phyloP scores from a whole-genome alignment of 2,113 vertebrate species.

The Cathartes aura region DNA sequence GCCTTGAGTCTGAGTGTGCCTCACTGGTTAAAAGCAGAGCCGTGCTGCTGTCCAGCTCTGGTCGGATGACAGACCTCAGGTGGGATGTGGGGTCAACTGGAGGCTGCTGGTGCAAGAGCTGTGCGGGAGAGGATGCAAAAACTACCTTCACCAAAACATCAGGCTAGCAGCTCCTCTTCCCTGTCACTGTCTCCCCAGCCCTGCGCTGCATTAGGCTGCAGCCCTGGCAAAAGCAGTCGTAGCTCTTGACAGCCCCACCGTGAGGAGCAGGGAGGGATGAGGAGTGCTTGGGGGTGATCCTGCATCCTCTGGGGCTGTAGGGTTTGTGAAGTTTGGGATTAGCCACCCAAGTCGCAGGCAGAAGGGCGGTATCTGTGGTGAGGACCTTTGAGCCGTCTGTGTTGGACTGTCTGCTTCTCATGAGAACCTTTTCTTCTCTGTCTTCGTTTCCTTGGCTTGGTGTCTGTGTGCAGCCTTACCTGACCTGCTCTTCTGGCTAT shows the following conservation, averaged over 20 bases:
- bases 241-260: fast-evolving
- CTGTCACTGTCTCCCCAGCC: background rate
- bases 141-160: background rate
- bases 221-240: background rate
- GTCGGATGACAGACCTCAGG: fast-evolving
- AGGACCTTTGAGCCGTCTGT: background rate
- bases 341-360: fast-evolving
- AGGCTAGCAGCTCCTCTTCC: background rate
- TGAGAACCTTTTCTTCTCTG: background rate
- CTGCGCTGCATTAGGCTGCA: background rate
- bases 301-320: background rate
- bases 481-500: background rate
- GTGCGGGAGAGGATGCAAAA: background rate
- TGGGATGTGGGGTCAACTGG: background rate
- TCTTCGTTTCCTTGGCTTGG: background rate
- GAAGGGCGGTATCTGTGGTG: background rate
- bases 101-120: background rate
- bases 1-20: background rate
- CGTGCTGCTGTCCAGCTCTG: background rate
- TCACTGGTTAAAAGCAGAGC: background rate
- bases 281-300: background rate
- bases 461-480: background rate
- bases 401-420: background rate
- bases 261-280: background rate
- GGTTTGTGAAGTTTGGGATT: background rate